Evolutionary conservation across 2,113 vertebrate genomes (phyloP).

Genomic region (Hippocampus abdominalis): DNA sequence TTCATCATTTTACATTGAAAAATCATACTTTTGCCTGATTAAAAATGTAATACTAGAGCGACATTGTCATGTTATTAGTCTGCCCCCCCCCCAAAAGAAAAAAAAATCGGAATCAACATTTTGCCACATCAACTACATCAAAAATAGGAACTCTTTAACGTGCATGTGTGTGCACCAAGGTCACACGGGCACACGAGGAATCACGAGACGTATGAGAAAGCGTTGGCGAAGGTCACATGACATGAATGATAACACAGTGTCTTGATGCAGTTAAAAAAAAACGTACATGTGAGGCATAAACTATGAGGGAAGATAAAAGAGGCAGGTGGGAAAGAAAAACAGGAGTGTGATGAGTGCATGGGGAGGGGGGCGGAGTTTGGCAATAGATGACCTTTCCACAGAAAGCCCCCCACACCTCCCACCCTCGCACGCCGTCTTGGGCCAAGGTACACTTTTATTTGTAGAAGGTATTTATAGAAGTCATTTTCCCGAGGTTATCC

Average conservation of each 20-base stretch:
- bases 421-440: slow-evolving; percentile 42
- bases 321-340: slow-evolving; percentile 17
- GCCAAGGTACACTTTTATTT: slow-evolving; percentile 77
- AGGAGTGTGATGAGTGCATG: slow-evolving; percentile 25
- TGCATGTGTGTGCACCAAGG: slow-evolving; percentile 9
- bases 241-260: slow-evolving; percentile 37
- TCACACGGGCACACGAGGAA: slow-evolving; percentile 25
- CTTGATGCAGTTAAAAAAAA: slow-evolving; percentile 34
- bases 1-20: not conserved
- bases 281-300: slow-evolving; percentile 32
- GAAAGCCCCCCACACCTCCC: slow-evolving; percentile 39
- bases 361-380: slow-evolving; percentile 29
- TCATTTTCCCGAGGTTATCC: slow-evolving; percentile 78
- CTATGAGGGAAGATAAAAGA: slow-evolving; percentile 19
- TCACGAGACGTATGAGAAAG: slow-evolving; percentile 14
- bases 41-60: not conserved
- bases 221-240: slow-evolving; percentile 26
- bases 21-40: not conserved
- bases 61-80: not conserved
- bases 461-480: slow-evolving; percentile 80
- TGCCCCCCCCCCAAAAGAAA: not conserved
- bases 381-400: slow-evolving; percentile 74
- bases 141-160: not conserved
- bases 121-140: not conserved
- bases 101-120: not conserved